Evolutionary conservation across 2,113 vertebrate species (phyloP), one percentile per base, ranked within the genome.

Genomic region (Odobenus rosmarus): DNA sequence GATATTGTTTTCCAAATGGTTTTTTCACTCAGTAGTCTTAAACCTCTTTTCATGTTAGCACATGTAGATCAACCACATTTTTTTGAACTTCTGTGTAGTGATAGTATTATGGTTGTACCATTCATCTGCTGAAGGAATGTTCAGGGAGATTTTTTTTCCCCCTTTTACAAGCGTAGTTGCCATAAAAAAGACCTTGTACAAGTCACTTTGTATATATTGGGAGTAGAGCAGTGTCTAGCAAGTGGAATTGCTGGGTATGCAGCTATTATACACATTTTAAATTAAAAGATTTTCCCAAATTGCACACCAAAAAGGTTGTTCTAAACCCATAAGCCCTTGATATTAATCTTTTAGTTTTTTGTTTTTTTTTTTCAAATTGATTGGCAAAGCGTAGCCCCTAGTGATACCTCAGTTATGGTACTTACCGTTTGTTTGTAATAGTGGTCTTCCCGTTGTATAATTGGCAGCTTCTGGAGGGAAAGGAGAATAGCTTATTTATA

Each of bases 11-110:
- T 61, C n/a, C 55, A 72, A 85, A 57, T 80, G 46, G 3, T 36
- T 87, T 46, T 76, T 81, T 87, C n/a, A 67, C 23, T 64, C 33
- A 51, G 7, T 81, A 42, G 42, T 83, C 33, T 96, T 92, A 39
- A 92, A 95, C n/a, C n/a, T 64, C n/a, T 94, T 91, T 95, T 84
- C 12, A 62, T 55, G 23, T 77, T 26, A 77, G 59, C 69, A 92
- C 49, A 18, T 59, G 31, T 19, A 61, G n/a, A 92, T 84, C 88
- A 91, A 53, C 36, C 11, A 42, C 26, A 23, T 69, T 88, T 28
- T 92, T 88, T 77, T 88, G 51, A 92, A 88, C 39, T 51, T 88
- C 49, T 83, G 7, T 76, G 28, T 33, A 57, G 69, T 92, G 61
- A 42, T 31, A 51, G 13, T 79, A 21, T 88, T 84, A 36, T 39